A percentile compares a stretch with the other conserved stretches of the same genome.
phyloP scores from a whole-genome alignment of 2,888 invertebrate species.

The Habrosyne pyritoides region DNA sequence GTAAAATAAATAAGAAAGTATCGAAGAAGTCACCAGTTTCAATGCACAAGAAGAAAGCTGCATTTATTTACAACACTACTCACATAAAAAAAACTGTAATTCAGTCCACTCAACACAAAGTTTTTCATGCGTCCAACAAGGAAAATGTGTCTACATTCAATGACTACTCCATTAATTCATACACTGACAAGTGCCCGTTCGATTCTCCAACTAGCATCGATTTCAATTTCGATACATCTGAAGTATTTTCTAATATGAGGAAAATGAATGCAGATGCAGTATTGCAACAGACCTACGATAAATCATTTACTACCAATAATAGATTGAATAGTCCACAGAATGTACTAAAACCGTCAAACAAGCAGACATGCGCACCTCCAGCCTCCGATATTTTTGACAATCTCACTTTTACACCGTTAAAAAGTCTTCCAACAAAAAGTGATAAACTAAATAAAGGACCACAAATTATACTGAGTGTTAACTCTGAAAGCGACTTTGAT shows the following conservation, averaged over 20 bases:
- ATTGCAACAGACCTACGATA: constrained; percentile 67
- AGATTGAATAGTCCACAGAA: constrained; percentile 41
- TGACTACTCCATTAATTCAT: constrained; percentile 48
- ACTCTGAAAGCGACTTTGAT: constrained; percentile 69
- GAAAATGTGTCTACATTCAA: constrained; percentile 53
- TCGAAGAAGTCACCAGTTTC: constrained; percentile 67
- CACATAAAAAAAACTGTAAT: constrained; percentile 56
- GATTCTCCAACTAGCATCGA: constrained; percentile 60
- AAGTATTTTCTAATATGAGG: constrained; percentile 67
- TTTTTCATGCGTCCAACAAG: constrained; percentile 49
- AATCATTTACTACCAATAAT: constrained; percentile 39
- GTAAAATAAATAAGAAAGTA: constrained; percentile 68
- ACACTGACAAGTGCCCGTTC: constrained; percentile 62
- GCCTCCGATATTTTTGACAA: constrained; percentile 68
- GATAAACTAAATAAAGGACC: constrained; percentile 69
- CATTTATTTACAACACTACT: constrained; percentile 58
- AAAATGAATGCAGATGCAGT: constrained; percentile 40
- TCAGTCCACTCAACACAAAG: constrained; percentile 50
- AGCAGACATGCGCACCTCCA: constrained; percentile 43
- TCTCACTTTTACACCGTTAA: constrained; percentile 71
- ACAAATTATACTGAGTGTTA: constrained; percentile 64
- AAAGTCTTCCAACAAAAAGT: constrained; percentile 46
- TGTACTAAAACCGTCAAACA: constrained; percentile 64
- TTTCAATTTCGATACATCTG: constrained; percentile 68
- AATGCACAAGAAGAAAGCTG: constrained; percentile 65